Evolutionary conservation across 2,888 invertebrate species (phyloP), one percentile per base, ranked within the genome.

Genomic region (Cryptocephalus moraei): DNA sequence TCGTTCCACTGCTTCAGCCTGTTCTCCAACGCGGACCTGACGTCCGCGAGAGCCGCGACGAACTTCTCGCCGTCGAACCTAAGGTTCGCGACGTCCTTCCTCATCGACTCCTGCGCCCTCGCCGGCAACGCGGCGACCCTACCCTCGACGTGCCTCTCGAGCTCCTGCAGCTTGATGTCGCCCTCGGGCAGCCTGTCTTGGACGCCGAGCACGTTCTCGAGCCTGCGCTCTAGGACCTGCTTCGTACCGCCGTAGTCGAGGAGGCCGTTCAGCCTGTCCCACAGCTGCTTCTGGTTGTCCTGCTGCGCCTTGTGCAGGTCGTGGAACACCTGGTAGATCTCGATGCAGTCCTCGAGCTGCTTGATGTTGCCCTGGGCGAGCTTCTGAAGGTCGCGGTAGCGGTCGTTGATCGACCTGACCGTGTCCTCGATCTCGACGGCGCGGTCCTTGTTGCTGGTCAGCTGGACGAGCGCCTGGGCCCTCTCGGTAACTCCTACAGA

Each of bases 171-270:
- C 65, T 90, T 90, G 39, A 83, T 77, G 39, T 83, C 80, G 9
- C 89, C 89, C 62, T 85, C 87, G 1, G 85, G 82, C 48, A 89
- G 75, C 8, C 81, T 80, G 59, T 88, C 85, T 62, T 87, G 79
- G 12, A 94, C 77, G 61, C 91, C 89, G 61, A 80, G 80, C 36
- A 95, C 79, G 68, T 89, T 90, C 39, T 76, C 77, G 13, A 93
- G 73, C 61, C 91, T 81, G 39, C 83, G 81, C 64, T 91, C 87
- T n/a, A 95, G 73, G 0, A 84, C 81, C 34, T 85, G 79, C 67
- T 91, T 89, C 59, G 88, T 93, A 8, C 94, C 94, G 33, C 86
- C 84, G 55, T 84, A 88, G 68, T 94, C 93, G 6, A 86, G 86
- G 56, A 87, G 80, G 48, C 84, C 77, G 41, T 87, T 81, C 8